phyloP scores from a whole-genome alignment of 2,888 invertebrate genomes.

The Parnassius glacialis region DNA sequence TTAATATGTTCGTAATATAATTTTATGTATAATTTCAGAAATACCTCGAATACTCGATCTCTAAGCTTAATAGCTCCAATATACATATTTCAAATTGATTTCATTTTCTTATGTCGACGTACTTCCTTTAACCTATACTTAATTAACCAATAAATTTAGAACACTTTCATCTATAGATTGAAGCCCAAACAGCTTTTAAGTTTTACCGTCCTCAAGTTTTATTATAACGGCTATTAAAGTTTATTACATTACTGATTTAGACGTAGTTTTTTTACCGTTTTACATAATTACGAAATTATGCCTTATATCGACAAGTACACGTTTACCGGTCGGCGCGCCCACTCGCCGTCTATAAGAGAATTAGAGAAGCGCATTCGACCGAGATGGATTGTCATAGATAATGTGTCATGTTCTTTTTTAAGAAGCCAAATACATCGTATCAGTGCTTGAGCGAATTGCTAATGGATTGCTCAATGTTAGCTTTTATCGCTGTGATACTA shows the following conservation, averaged over 20 bases:
- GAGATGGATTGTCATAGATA: slow-evolving; percentile 70
- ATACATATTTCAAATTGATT: neutral
- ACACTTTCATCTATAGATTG: slow-evolving; percentile 64
- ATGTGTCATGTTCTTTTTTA: slow-evolving; percentile 66
- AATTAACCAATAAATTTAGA: slow-evolving; percentile 55
- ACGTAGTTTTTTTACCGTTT: slow-evolving; percentile 70
- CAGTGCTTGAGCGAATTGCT: slow-evolving; percentile 54
- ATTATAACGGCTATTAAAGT: slow-evolving; percentile 71
- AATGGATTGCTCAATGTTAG: slow-evolving; percentile 55
- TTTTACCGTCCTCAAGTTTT: slow-evolving; percentile 65
- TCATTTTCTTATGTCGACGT: neutral
- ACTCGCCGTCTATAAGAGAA: slow-evolving; percentile 58
- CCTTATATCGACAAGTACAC: slow-evolving; percentile 63
- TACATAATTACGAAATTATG: slow-evolving; percentile 78
- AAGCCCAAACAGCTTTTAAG: slow-evolving; percentile 57
- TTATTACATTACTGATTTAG: slow-evolving; percentile 73
- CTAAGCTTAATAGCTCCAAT: neutral
- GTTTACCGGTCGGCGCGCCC: slow-evolving; percentile 56
- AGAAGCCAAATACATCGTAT: slow-evolving; percentile 57
- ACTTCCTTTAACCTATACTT: slow-evolving; percentile 10
- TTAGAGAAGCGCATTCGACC: slow-evolving; percentile 58
- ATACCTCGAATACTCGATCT: too few relatives aligned
- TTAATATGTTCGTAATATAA: too few relatives aligned
- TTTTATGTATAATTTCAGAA: too few relatives aligned
- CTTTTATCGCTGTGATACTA: slow-evolving; percentile 26